Evolutionary conservation across 2,797 vertebrate genomes (phyloP), one percentile per base, ranked within the genome.

Genomic region (Eurystomus glaucurus): DNA sequence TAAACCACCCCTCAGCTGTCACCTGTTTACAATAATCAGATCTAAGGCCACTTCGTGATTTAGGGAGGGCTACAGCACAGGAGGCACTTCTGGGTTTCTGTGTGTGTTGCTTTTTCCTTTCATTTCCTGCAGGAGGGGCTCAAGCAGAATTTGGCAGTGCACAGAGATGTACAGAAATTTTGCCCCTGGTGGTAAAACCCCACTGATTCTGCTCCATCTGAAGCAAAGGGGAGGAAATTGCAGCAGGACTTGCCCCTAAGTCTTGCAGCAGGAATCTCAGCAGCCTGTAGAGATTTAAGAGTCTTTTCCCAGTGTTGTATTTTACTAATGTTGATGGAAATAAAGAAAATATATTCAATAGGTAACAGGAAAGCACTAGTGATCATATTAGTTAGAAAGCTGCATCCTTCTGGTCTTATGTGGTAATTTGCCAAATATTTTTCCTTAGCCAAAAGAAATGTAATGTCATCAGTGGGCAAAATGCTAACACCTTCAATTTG

Each of bases 81-180:
- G 1, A 8, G 23, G 5, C 20, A 14, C 6, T 11, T 3, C 23
- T 65, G 31, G 9, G 4, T 68, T 70, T 70, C 14, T 21, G 8
- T 17, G 1, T 2, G 39, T 50, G 5, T 28, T 72, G 43, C 35
- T 62, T 83, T 65, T 76, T 23, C 33, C 61, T 76, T 76, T 74
- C 1, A 8, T 75, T 70, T 69, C 10, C 5, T 60, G 33, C 4
- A 64, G 45, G 12, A 81, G 22, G 6, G 18, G 4, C 6, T 80
- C 3, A 10, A 60, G 48, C 2, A 45, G 51, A 35, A 20, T 41
- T 54, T 25, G 52, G 39, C 16, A 46, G 11, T 1, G 13, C 6
- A 4, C 0, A 1, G 4, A 21, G 22, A 15, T 3, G 3, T 14
- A 31, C 8, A 15, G 16, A 11, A 22, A 8, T 29, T 64, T 45